Conservation (phyloP, 2,888 invertebrate species). For the Napeogenes sylphis region DNA sequence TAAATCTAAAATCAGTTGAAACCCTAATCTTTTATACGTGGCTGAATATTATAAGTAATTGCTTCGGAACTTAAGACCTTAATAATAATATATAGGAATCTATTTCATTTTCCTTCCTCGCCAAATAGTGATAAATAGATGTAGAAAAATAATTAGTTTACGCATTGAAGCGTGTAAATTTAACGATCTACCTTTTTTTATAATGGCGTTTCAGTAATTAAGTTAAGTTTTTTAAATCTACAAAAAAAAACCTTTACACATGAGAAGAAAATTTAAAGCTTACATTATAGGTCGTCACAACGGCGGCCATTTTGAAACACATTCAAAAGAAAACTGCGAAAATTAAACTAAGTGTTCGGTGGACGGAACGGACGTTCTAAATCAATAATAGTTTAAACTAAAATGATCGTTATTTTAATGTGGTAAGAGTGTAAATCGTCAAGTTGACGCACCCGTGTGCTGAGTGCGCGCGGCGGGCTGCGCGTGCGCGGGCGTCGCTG, state of each 20-base stretch:
- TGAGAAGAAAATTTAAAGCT: background rate
- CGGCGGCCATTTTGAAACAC: conserved; percentile 13
- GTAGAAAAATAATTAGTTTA: too few species aligned
- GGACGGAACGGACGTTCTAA: background rate
- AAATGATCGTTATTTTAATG: conserved; percentile 21
- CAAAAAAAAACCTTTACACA: background rate
- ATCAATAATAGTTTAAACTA: background rate
- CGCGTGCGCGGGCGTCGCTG: conserved; percentile 60
- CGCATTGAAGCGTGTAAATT: too few species aligned
- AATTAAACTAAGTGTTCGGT: conserved; percentile 5
- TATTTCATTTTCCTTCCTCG: too few species aligned
- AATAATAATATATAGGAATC: too few species aligned
- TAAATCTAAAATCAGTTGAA: too few species aligned
- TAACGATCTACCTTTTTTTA: too few species aligned
- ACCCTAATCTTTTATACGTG: too few species aligned
- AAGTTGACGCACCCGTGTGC: conserved; percentile 53
- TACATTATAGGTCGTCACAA: background rate
- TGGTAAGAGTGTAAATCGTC: conserved; percentile 29
- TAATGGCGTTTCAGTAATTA: too few species aligned
- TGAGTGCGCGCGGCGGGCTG: conserved; percentile 66
- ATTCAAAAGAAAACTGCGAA: conserved; percentile 5
- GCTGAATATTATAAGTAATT: too few species aligned
- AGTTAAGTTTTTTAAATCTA: too few species aligned
- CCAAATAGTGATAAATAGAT: too few species aligned
- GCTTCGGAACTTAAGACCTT: too few species aligned